Evolutionary conservation across 2,113 vertebrate species (phyloP).

Genomic region (Albula glossodonta): DNA sequence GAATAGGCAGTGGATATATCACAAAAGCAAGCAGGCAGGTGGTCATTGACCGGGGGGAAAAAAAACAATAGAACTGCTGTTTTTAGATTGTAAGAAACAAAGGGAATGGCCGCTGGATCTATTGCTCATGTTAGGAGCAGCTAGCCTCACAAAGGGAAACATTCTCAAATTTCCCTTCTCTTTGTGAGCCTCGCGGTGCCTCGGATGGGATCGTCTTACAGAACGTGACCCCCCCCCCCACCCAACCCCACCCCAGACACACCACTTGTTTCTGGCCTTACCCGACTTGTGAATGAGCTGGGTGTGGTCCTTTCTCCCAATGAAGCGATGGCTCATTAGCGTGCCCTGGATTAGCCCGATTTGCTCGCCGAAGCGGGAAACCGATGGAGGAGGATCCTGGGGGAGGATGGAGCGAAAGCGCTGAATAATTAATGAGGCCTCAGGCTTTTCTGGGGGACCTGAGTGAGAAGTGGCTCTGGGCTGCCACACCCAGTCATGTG

Average conservation of each 20-base stretch:
- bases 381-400: not conserved
- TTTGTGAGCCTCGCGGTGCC: not conserved
- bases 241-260: too few relatives aligned
- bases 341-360: not conserved
- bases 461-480: not conserved
- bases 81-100: not conserved
- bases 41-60: too few relatives aligned
- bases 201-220: not conserved
- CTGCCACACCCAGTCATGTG: not conserved
- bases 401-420: not conserved
- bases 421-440: not conserved
- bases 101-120: not conserved
- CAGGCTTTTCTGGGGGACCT: not conserved
- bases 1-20: too few relatives aligned
- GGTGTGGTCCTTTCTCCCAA: not conserved
- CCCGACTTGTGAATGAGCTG: too few relatives aligned
- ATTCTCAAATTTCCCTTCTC: not conserved
- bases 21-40: too few relatives aligned
- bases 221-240: not conserved
- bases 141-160: not conserved
- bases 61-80: too few relatives aligned
- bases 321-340: not conserved
- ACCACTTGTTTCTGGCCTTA: not conserved
- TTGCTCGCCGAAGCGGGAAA: not conserved
- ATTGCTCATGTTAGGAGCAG: not conserved